Percentiles rank a stretch among this genome's conserved stretches.
These are phyloP conservation scores for Rhea pennata DNA, from an alignment of 2,113 vertebrate species.

Conservation along the genomic window DNA sequence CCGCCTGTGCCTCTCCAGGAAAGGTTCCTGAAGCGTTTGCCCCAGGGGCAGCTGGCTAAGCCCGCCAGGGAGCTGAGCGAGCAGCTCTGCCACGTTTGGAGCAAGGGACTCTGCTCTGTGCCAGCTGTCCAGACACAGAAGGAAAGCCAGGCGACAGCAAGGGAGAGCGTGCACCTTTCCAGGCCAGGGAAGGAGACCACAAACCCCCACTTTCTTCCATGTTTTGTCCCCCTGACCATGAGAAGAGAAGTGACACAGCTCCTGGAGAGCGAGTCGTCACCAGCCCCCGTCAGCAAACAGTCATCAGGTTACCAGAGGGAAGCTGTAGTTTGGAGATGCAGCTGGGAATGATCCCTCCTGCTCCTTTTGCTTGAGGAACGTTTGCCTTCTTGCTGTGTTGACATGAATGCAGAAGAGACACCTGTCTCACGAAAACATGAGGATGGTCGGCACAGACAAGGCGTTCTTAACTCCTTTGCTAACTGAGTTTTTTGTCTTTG, in stretches of 20 bases:
- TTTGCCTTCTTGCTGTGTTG: neutral
- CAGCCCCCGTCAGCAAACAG: neutral
- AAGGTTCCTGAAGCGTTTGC: neutral
- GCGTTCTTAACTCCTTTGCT: neutral
- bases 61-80: neutral
- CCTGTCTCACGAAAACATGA: neutral
- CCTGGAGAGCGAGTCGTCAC: neutral
- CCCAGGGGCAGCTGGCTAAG: neutral
- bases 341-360: neutral
- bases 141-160: accelerated
- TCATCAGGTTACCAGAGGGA: neutral
- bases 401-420: neutral
- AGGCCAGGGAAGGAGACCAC: neutral
- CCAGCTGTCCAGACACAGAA: accelerated
- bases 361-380: neutral
- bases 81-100: neutral
- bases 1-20: neutral
- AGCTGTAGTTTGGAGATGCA: neutral
- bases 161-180: accelerated
- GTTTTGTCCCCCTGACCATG: neutral
- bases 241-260: accelerated
- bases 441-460: neutral
- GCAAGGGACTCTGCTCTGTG: neutral
- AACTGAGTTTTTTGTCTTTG: neutral
- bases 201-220: neutral